These are phyloP conservation scores for Chrysogorgia sp. DNA, from an alignment of 92 coral and sea anemone genomes.

Conservation along the genomic window DNA sequence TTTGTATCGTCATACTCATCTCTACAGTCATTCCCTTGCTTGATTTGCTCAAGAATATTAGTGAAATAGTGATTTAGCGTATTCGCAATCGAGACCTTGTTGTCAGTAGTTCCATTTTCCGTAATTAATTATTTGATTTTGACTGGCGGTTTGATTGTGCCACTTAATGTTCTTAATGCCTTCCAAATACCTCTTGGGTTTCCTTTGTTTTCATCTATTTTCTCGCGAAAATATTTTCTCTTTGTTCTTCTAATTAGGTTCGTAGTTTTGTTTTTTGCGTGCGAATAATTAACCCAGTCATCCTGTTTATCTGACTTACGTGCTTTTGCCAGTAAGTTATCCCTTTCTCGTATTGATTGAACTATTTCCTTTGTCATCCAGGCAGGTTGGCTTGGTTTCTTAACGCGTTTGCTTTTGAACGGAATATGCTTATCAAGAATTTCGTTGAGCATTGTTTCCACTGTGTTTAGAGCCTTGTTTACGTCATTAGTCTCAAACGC, in stretches of 20 bases:
- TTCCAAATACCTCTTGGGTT: conserved; percentile 54
- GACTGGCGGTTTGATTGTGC: conserved; percentile 5
- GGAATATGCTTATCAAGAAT: too few species aligned
- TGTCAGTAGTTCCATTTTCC: not conserved
- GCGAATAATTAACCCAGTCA: conserved; percentile 36
- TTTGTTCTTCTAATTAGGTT: conserved; percentile 42
- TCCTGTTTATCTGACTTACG: conserved; percentile 10
- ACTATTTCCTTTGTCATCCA: conserved; percentile 55
- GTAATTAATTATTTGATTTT: not conserved
- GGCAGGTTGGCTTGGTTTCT: conserved; percentile 47
- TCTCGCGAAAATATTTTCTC: conserved; percentile 44
- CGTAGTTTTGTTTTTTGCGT: conserved; percentile 47
- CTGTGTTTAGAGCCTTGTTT: conserved; percentile 27
- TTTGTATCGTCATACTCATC: too few species aligned
- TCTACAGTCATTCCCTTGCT: too few species aligned
- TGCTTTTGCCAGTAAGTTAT: conserved; percentile 29
- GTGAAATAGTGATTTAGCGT: too few species aligned
- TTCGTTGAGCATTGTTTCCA: conserved; percentile 48
- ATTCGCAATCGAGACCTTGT: not conserved
- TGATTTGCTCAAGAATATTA: too few species aligned
- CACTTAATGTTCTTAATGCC: conserved; percentile 47
- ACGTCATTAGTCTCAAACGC: conserved; percentile 38
- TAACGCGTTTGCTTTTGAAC: too few species aligned
- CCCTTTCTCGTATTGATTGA: conserved; percentile 37
- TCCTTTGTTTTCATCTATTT: conserved; percentile 62